Base-by-base conservation (phyloP, 2,888 invertebrate species). In the Coelopa pilipes region DNA sequence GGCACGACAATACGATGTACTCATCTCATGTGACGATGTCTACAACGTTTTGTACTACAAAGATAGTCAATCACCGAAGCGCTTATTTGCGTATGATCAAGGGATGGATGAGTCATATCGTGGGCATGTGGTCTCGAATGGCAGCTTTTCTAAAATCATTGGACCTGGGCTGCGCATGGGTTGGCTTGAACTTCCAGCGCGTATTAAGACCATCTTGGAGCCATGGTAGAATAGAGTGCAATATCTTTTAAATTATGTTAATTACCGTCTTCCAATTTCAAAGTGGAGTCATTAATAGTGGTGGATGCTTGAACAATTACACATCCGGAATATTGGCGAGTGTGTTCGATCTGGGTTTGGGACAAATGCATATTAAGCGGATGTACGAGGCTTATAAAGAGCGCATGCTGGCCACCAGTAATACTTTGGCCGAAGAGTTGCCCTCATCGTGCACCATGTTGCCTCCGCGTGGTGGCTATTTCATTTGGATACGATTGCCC, bases 61-160 rank as follows among this genome's bases (percentile, higher is more conserved):
- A 50, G 82, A 84, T 19, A 82, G 80, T 12, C 81, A 79, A 1
- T 84, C 87, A 2, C 90, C 90, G 4, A 88, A 87, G 60, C 87
- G 92, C 73, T 84, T 92, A 0, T 88, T 89, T 73, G 87, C 88
- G 4, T 91, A 89, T 78, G 92, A 92, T 80, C 78, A 84, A 70
- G 80, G 82, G 12, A 79, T 80, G 7, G 87, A 88, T 80, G 21
- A 79, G 0, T 82, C 85, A 15, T 89, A 86, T 74, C 82, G 83
- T 21, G 90, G 91, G 0, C 88, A 90, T 82, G 89, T 92, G 4
- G 87, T 92, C 53, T 92, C 92, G 0, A 92, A 91, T 81, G 90
- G 91, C 24, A 89, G 90, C 1, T 92, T 92, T 82, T 91, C 92
- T 0, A 92, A 92, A 85, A 89, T 92, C 67, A 82, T 92, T 73